Percentiles rank a stretch among this genome's conserved stretches.
Conservation (phyloP, 2,113 vertebrate species). For the Alosa alosa region DNA sequence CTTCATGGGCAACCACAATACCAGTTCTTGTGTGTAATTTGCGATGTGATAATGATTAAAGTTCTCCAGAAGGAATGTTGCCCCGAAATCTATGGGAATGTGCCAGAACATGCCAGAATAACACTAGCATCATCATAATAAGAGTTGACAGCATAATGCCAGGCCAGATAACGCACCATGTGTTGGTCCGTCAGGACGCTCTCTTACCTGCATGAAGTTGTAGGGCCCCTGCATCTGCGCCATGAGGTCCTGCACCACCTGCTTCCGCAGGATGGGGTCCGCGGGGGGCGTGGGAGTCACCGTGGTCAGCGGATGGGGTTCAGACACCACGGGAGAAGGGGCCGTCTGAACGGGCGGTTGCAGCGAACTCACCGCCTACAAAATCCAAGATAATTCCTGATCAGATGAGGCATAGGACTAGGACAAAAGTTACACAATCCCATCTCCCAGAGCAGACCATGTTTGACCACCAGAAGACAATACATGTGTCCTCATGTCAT, state of each 20-base stretch:
- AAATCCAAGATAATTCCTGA: neutral
- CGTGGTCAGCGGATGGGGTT: constrained; percentile 77
- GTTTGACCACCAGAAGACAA: neutral
- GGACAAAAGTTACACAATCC: neutral
- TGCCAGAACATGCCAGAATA: too few relatives aligned
- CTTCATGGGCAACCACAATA: too few relatives aligned
- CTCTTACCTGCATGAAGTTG: constrained; percentile 94
- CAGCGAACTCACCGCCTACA: constrained; percentile 59
- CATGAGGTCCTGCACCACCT: constrained; percentile 96
- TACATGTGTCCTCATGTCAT: too few relatives aligned
- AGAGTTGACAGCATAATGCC: too few relatives aligned
- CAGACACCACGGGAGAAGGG: constrained; percentile 76
- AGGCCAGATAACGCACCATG: neutral
- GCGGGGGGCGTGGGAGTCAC: constrained; percentile 81
- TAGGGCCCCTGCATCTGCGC: constrained; percentile 97
- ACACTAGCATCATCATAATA: too few relatives aligned
- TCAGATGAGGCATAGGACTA: neutral
- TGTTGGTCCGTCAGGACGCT: neutral
- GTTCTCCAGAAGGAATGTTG: too few relatives aligned
- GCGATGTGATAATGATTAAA: too few relatives aligned
- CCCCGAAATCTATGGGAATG: too few relatives aligned
- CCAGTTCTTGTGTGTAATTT: too few relatives aligned
- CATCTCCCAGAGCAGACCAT: neutral
- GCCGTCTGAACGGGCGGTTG: constrained; percentile 53
- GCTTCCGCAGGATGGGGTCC: constrained; percentile 87